These are phyloP conservation scores for Metopolophium dirhodum DNA, from an alignment of 1,140 invertebrate genomes.

Conservation along the genomic window DNA sequence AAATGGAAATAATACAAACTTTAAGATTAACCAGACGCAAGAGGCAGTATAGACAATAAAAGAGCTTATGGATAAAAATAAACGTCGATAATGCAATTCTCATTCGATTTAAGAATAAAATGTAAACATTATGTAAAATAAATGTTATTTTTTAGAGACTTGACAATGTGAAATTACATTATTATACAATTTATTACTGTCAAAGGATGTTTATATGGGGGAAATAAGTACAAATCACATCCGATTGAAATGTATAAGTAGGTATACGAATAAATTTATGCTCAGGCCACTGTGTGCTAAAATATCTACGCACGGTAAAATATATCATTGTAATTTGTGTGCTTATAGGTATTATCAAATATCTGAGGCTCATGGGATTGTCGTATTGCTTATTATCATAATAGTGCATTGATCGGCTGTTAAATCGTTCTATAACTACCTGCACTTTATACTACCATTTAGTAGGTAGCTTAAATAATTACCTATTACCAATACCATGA, in stretches of 20 bases:
- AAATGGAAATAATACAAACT: not conserved
- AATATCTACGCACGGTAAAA: not conserved
- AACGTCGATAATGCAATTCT: not conserved
- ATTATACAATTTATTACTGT: not conserved
- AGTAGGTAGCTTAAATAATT: not conserved
- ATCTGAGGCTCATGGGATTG: not conserved
- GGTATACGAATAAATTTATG: not conserved
- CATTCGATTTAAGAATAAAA: slow-evolving; percentile 5
- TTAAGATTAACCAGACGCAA: slow-evolving; percentile 2
- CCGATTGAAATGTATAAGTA: not conserved
- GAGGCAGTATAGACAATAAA: not conserved
- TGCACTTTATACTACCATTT: not conserved
- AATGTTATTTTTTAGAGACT: slow-evolving; percentile 27
- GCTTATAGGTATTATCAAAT: not conserved
- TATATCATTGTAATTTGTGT: not conserved
- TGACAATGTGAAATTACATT: not conserved
- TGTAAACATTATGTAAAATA: slow-evolving; percentile 33
- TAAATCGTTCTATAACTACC: not conserved
- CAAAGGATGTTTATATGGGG: not conserved
- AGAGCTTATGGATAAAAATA: slow-evolving; percentile 20
- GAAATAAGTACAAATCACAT: not conserved
- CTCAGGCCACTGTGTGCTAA: not conserved
- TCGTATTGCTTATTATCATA: not conserved
- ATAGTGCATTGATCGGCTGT: not conserved
- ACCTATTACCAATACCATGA: not conserved